Evolutionary conservation across 2,888 invertebrate genomes (phyloP), one percentile per base, ranked within the genome.

Genomic region (Catotricha subobsoleta): DNA sequence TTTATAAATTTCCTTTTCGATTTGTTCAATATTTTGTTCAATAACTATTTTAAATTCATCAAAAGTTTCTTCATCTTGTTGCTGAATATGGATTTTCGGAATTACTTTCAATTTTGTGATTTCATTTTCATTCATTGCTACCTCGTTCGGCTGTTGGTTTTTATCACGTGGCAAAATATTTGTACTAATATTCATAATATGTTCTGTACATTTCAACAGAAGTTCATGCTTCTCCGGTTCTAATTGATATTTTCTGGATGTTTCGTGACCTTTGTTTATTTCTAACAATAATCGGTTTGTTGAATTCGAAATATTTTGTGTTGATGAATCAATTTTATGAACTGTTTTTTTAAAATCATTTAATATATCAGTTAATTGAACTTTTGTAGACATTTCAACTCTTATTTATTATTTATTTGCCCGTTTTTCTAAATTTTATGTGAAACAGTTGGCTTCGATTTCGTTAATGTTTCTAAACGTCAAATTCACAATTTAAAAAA

Each of bases 1-100:
- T 34, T 34, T 34, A 12, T 20, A n/a, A n/a, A 34, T 34, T 34
- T 34, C 34, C 8, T 20, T 34, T 20, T 34, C 34, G 20, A 34
- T 13, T 20, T 34, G 34, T 5, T 9, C n/a, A 8, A n/a, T 34
- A 2, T n/a, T 13, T 7, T 34, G 15, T 2, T 12, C 34, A n/a
- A n/a, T n/a, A n/a, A n/a, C n/a, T n/a, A n/a, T n/a, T 20, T 20
- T 21, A n/a, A 34, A 34, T 21, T 21, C 20, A 20, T 34, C 34
- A n/a, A 34, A 34, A 20, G 19, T 12, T 13, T 13, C 8, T 4
- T 19, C 34, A n/a, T 34, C 34, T 2, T 19, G n/a, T 13, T 21
- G 20, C 6, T 19, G 20, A n/a, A n/a, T n/a, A n/a, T n/a, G n/a
- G n/a, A n/a, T n/a, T n/a, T n/a, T n/a, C n/a, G n/a, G n/a, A n/a